A percentile compares a stretch with the other conserved stretches of the same genome.
phyloP scores from a whole-genome alignment of 2,797 vertebrate species.

The Oceanodroma leucorhoa region DNA sequence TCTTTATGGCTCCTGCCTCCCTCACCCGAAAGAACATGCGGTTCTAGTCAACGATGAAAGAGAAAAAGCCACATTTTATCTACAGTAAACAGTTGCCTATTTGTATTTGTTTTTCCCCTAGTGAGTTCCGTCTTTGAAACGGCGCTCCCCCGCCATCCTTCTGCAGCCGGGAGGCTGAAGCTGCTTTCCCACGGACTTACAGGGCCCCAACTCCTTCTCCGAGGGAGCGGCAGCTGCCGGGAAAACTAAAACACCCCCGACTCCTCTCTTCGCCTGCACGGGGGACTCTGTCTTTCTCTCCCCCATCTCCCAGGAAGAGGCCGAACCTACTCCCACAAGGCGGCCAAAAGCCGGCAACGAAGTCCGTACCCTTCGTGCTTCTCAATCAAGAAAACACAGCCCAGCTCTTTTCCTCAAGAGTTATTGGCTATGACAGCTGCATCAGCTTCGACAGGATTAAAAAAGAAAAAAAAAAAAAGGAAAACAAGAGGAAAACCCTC shows the following conservation, averaged over 20 bases:
- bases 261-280: not conserved
- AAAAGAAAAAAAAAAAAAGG: not conserved
- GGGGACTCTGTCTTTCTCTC: not conserved
- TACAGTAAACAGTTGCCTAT: slow-evolving; percentile 24
- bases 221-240: not conserved
- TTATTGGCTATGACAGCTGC: slow-evolving; percentile 49
- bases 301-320: not conserved
- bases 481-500: slow-evolving; percentile 14
- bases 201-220: not conserved
- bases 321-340: not conserved
- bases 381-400: not conserved
- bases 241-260: not conserved
- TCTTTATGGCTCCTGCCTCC: not conserved
- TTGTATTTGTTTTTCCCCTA: slow-evolving; percentile 33
- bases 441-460: slow-evolving; percentile 42
- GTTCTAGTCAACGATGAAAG: slow-evolving; percentile 48
- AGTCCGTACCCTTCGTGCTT: not conserved
- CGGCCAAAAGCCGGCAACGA: not conserved
- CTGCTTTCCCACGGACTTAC: not conserved
- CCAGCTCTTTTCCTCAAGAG: not conserved
- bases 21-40: slow-evolving; percentile 3
- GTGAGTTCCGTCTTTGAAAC: not conserved
- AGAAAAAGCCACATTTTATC: slow-evolving; percentile 43
- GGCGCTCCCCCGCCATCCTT: not conserved
- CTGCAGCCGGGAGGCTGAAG: not conserved